phyloP scores from a whole-genome alignment of 2,797 vertebrate species.

The Oreochromis grahami region DNA sequence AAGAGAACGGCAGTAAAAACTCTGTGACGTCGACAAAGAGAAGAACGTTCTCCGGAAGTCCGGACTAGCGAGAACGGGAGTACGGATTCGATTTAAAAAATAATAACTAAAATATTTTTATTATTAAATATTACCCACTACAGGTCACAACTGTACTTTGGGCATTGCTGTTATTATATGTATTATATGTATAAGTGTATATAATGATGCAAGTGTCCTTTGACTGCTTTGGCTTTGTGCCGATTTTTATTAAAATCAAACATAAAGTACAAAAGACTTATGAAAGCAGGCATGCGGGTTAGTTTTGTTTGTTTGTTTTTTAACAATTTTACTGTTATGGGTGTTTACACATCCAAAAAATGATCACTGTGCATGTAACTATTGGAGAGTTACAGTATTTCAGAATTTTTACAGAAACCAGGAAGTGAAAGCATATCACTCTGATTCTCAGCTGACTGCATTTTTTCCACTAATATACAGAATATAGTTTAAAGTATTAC shows the following conservation, averaged over 20 bases:
- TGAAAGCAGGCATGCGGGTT: not conserved
- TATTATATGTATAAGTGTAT: not conserved
- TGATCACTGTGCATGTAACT: not conserved
- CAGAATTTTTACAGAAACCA: no score
- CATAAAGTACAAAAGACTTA: not conserved
- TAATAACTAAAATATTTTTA: not conserved
- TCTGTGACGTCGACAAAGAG: not conserved
- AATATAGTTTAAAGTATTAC: no score
- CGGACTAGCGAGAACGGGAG: not conserved
- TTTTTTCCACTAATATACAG: no score
- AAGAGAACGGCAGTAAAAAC: not conserved
- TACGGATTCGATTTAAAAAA: not conserved
- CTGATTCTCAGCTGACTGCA: no score
- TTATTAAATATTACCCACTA: not conserved
- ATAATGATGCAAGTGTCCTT: not conserved
- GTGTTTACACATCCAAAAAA: not conserved
- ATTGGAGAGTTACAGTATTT: no score
- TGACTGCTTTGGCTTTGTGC: not conserved
- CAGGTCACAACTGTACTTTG: not conserved
- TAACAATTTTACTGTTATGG: not conserved
- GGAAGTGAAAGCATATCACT: no score
- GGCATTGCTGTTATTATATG: not conserved
- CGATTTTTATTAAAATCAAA: not conserved
- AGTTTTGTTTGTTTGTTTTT: not conserved
- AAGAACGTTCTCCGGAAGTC: not conserved